phyloP scores from a whole-genome alignment of 2,113 vertebrate species.

The Bufo bufo region DNA sequence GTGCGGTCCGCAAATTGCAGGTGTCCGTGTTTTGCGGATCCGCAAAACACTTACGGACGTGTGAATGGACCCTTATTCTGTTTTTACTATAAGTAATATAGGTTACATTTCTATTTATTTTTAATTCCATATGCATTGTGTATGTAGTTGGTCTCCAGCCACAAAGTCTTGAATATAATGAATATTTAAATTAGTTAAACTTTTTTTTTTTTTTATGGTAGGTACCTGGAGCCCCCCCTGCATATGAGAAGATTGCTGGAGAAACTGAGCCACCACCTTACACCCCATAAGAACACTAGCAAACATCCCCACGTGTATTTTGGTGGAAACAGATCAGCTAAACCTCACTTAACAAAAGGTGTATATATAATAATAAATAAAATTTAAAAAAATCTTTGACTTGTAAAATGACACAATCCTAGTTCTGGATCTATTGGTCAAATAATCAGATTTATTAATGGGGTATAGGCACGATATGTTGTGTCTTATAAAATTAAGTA shows the following conservation, averaged over 20 bases:
- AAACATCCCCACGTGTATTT: background rate
- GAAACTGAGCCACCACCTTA: slow-evolving; percentile 85
- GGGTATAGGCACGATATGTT: too few relatives aligned
- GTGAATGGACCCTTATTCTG: too few relatives aligned
- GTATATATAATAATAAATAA: background rate
- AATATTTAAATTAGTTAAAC: slow-evolving; percentile 63
- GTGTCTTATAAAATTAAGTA: background rate
- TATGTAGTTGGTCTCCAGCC: too few relatives aligned
- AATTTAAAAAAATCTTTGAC: background rate
- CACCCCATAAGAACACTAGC: slow-evolving; percentile 79
- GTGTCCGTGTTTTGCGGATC: too few relatives aligned
- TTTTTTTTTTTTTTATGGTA: slow-evolving; percentile 60
- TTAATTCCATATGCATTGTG: too few relatives aligned
- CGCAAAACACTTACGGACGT: too few relatives aligned
- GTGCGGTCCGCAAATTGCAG: too few relatives aligned
- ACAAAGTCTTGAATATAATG: too few relatives aligned
- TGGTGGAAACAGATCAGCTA: background rate
- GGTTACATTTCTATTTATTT: too few relatives aligned
- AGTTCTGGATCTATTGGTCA: background rate
- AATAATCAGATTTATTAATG: background rate
- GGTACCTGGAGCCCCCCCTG: slow-evolving; percentile 89
- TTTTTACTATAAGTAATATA: too few relatives aligned
- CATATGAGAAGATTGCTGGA: slow-evolving; percentile 85
- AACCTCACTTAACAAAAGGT: background rate
- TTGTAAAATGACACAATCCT: background rate